Evolutionary conservation across 1,140 invertebrate species (phyloP).

Genomic region (Melipona quadrifasciata): DNA sequence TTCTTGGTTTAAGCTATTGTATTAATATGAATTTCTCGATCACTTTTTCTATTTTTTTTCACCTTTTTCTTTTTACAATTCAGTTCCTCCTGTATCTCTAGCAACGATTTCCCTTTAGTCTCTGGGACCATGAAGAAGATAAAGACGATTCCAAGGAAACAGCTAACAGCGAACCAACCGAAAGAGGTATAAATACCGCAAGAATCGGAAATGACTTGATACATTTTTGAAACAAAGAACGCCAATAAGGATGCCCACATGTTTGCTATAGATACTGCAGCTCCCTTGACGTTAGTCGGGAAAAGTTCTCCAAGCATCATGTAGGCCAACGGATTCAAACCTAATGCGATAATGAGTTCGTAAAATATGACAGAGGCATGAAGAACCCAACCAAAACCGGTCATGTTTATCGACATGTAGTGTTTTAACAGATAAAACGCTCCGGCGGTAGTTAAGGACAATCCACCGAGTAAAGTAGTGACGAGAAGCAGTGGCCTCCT

Average conservation of each 20-base stretch:
- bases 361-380: conserved; percentile 83
- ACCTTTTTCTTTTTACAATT: conserved; percentile 65
- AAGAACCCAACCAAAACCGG: conserved; percentile 80
- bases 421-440: conserved; percentile 82
- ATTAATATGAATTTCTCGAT: conserved; percentile 40
- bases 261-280: conserved; percentile 80
- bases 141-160: conserved; percentile 83
- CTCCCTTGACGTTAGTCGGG: conserved; percentile 84
- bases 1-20: conserved; percentile 47
- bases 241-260: conserved; percentile 78
- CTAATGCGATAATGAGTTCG: conserved; percentile 83
- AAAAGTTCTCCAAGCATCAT: conserved; percentile 85
- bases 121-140: conserved; percentile 86
- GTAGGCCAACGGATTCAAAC: conserved; percentile 84
- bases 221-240: conserved; percentile 83
- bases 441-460: conserved; percentile 77
- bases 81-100: conserved; percentile 85
- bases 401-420: conserved; percentile 73
- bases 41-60: neutral
- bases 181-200: conserved; percentile 83
- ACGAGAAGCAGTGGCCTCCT: conserved; percentile 82
- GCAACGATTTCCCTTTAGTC: conserved; percentile 86
- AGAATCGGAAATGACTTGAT: conserved; percentile 82
- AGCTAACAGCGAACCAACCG: conserved; percentile 82
- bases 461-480: conserved; percentile 81